Base-by-base conservation (phyloP, 37 sponge, comb jelly and placozoan genomes). In the Mnemiopsis leidyi region DNA sequence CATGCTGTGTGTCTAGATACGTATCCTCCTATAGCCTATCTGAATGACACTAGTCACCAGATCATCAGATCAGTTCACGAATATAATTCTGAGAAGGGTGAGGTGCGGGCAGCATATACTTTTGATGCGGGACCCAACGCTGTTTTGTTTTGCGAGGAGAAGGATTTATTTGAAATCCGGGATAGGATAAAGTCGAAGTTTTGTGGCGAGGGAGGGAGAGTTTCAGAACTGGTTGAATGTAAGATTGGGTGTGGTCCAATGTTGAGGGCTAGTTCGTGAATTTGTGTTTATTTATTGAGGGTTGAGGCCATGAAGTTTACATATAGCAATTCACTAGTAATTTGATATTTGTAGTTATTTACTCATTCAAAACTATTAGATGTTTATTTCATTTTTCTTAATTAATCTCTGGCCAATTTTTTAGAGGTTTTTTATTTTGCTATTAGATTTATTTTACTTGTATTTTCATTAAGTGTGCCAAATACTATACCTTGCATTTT, bases 91-190 rank as follows among this genome's bases (percentile, higher is more conserved):
- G n/a, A 95, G 3, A 77, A 94, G 16, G 92, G 93, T 3, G n/a
- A 92, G 21, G 76, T 95, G 0, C 95, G 94, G 94, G 95, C 93
- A 26, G 97, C 96, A 7, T 99, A 99, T 40, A 96, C 99, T 3
- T 99, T 97, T 96, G 99, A 99, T 94, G 99, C 99, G 85, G 99
- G 99, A 30, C 99, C 99, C 9, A 99, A 99, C 93, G 97, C 99
- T 36, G 97, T 97, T n/a, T 85, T 99, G 16, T 96, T 93, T 67
- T 82, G 83, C 0, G 95, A 93, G 38, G 92, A 93, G 0, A n/a
- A 69, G 1, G 90, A 96, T 82, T 92, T 96, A 13, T 7, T 24
- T 18, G 33, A 92, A 23, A 13, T 92, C 31, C 23, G 69, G 23
- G 32, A 28, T 7, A 31, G 21, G 23, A 32, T 92, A 68, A 31